Evolutionary conservation across 2,888 invertebrate species (phyloP).

Genomic region (Thereva nobilitata): DNA sequence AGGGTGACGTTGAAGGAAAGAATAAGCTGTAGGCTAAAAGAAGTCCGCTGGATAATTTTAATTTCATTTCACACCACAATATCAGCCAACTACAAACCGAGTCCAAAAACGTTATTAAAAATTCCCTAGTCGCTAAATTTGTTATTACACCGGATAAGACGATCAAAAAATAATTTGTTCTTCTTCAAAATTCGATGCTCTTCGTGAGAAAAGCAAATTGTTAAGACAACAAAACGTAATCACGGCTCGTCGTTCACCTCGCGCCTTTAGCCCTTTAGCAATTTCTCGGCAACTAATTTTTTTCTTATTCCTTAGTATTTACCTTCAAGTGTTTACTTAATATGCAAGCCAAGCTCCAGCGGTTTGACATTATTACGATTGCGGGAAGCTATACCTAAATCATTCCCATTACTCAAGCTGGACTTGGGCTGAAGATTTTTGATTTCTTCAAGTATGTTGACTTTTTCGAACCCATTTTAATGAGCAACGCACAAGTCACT

Average conservation of each 20-base stretch:
- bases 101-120: too few species aligned
- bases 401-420: slow-evolving; percentile 18
- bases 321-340: slow-evolving; percentile 18
- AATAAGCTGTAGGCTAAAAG: too few species aligned
- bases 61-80: too few species aligned
- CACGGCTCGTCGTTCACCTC: slow-evolving; percentile 10
- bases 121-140: too few species aligned
- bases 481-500: slow-evolving; percentile 28
- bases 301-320: slow-evolving; percentile 8
- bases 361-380: background rate
- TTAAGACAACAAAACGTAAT: slow-evolving; percentile 14
- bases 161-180: too few species aligned
- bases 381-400: slow-evolving; percentile 21
- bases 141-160: too few species aligned
- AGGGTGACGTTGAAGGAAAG: too few species aligned
- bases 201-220: slow-evolving; percentile 31
- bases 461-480: slow-evolving; percentile 28
- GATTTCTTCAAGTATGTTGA: slow-evolving; percentile 32
- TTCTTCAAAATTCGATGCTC: background rate
- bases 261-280: slow-evolving; percentile 12
- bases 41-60: too few species aligned
- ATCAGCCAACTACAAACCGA: too few species aligned
- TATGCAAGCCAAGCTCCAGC: slow-evolving; percentile 4
- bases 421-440: slow-evolving; percentile 17
- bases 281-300: slow-evolving; percentile 32